Conservation (phyloP, 1,140 invertebrate species). For the Temnothorax nylanderi region DNA sequence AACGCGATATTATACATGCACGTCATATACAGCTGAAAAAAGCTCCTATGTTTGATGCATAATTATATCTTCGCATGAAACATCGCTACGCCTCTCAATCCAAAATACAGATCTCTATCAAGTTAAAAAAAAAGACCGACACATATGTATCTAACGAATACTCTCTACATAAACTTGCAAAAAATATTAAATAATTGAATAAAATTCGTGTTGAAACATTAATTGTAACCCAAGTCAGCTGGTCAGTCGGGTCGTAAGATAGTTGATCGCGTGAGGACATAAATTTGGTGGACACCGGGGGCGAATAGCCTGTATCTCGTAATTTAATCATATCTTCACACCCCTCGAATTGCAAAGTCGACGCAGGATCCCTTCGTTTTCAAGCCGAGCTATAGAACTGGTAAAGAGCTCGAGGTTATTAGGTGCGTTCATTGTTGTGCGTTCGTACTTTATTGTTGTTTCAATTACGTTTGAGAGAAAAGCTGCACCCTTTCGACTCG, state of each 20-base stretch:
- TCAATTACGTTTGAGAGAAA: constrained; percentile 76
- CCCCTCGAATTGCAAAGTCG: constrained; percentile 66
- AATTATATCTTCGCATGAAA: constrained; percentile 8
- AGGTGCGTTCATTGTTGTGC: constrained; percentile 74
- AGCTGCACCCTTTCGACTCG: constrained; percentile 60
- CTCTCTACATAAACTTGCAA: neutral
- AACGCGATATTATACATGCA: constrained; percentile 32
- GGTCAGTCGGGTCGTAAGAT: neutral
- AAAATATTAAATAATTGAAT: neutral
- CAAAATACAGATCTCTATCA: neutral
- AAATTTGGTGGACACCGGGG: neutral
- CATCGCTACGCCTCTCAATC: neutral
- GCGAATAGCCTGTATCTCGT: constrained; percentile 42
- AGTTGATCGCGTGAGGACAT: neutral
- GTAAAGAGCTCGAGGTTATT: constrained; percentile 76
- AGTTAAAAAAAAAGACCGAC: neutral
- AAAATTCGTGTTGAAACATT: neutral
- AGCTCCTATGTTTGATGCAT: constrained; percentile 4
- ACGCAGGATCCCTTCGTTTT: constrained; percentile 50
- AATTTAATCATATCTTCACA: constrained; percentile 66
- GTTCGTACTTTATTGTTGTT: constrained; percentile 82
- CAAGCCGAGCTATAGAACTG: constrained; percentile 50
- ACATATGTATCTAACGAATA: neutral
- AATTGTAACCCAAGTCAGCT: neutral
- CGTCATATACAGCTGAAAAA: neutral